Conservation (phyloP, 53 echinoderm and acorn worm species). For the Pentamera pediparva region DNA sequence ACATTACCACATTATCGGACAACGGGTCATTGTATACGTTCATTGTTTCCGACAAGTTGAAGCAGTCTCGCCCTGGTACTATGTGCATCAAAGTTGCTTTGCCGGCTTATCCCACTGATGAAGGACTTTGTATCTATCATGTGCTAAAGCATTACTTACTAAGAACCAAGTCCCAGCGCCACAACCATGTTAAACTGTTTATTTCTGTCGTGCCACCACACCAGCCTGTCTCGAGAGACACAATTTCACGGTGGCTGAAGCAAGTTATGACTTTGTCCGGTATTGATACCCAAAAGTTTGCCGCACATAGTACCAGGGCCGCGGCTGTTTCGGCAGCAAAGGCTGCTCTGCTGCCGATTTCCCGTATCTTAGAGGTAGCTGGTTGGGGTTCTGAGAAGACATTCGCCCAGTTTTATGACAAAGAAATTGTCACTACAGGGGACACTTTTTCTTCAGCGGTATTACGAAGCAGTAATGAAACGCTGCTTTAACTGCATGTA, state of each 20-base stretch:
- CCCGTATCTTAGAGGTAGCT: slow-evolving; percentile 7
- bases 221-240: too few species aligned
- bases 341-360: neutral
- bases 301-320: slow-evolving; percentile 23
- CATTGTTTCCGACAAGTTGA: too few species aligned
- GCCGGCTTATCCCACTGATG: too few species aligned
- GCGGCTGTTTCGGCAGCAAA: slow-evolving; percentile 26
- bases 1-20: too few species aligned
- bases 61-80: too few species aligned
- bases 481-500: neutral
- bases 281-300: slow-evolving; percentile 15
- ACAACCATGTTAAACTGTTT: neutral
- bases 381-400: slow-evolving; percentile 31
- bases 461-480: too few species aligned
- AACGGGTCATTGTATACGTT: too few species aligned
- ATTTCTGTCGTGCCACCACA: neutral
- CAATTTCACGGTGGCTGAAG: too few species aligned
- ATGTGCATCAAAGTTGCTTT: too few species aligned
- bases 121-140: too few species aligned
- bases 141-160: too few species aligned
- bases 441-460: neutral
- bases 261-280: neutral
- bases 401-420: neutral
- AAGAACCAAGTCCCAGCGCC: neutral
- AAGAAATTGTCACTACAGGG: neutral